Evolutionary conservation across 2,797 vertebrate genomes (phyloP).

Genomic region (Sebastes minor): DNA sequence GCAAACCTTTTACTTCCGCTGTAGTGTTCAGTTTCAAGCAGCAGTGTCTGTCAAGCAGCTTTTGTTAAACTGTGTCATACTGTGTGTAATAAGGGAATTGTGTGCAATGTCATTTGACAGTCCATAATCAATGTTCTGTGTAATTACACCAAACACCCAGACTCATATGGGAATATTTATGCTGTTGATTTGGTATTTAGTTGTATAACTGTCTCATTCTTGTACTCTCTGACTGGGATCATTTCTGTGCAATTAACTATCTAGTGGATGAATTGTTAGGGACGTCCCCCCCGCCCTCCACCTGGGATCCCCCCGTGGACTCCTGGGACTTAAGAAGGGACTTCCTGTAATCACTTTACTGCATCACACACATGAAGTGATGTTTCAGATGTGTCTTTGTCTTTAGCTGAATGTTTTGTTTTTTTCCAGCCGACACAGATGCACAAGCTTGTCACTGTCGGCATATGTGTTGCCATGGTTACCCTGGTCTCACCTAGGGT

Average conservation of each 20-base stretch:
- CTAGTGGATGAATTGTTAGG: background rate
- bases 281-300: background rate
- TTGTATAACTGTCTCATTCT: background rate
- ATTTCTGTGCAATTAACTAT: slow-evolving; percentile 4
- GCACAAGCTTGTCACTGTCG: slow-evolving; percentile 14
- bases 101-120: background rate
- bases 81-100: background rate
- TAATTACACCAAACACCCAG: background rate
- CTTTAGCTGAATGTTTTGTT: slow-evolving; percentile 6
- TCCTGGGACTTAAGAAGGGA: background rate
- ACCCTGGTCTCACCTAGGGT: slow-evolving; percentile 43
- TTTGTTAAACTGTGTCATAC: background rate
- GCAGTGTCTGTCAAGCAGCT: background rate
- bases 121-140: slow-evolving; percentile 15
- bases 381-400: slow-evolving; percentile 9
- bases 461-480: slow-evolving; percentile 52
- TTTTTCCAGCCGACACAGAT: slow-evolving; percentile 25
- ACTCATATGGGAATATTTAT: background rate
- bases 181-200: slow-evolving; percentile 1
- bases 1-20: background rate
- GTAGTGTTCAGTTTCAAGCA: background rate
- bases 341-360: background rate
- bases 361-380: background rate
- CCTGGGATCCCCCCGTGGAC: background rate
- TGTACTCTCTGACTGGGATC: background rate